Conservation (phyloP, 1,140 invertebrate species). For the Cheumatopsyche charites region DNA sequence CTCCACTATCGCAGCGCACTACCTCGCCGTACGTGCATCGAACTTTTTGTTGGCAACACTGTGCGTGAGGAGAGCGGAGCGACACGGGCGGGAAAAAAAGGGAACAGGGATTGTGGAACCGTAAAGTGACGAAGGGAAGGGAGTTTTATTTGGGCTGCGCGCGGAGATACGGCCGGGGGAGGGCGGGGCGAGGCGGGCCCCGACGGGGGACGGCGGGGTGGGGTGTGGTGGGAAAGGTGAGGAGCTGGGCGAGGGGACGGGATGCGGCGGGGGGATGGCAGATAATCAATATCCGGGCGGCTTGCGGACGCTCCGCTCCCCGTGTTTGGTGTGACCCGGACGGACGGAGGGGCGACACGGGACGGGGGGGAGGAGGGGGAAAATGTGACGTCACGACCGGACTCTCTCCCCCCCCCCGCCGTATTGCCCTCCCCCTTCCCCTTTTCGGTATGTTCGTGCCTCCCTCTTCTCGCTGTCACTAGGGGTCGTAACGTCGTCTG, state of each 20-base stretch:
- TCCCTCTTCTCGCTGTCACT: no score
- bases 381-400: conserved; percentile 39
- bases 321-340: conserved; percentile 36
- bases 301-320: conserved; percentile 62
- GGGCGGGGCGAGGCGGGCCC: background rate
- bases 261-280: conserved; percentile 51
- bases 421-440: background rate
- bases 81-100: conserved; percentile 12
- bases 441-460: no score
- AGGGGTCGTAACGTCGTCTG: no score
- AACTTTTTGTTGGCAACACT: conserved; percentile 35
- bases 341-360: conserved; percentile 24
- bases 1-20: background rate
- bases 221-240: background rate
- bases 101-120: conserved; percentile 38
- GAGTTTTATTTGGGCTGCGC: conserved; percentile 31
- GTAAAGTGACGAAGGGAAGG: conserved; percentile 40
- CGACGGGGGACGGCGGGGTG: background rate
- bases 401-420: conserved; percentile 9
- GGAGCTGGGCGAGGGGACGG: background rate
- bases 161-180: conserved; percentile 24
- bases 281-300: conserved; percentile 66
- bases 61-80: background rate
- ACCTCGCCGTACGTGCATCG: background rate
- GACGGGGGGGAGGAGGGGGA: conserved; percentile 17